Conservation (phyloP, 2,797 vertebrate genomes). For the Peromyscus attwateri region DNA sequence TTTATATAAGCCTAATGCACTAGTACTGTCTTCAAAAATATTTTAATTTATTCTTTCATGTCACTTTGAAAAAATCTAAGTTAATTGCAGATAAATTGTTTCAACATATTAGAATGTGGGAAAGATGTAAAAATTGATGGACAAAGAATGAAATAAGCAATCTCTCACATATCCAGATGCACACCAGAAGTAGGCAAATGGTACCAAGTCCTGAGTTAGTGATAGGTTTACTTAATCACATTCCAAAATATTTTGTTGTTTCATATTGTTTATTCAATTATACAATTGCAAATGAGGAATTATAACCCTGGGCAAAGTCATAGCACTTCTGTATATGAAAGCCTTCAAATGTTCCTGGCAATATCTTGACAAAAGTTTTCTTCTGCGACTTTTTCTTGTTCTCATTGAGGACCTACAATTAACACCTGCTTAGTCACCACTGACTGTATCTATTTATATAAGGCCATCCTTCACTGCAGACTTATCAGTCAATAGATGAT, state of each 20-base stretch:
- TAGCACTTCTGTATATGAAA: neutral
- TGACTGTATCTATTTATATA: neutral
- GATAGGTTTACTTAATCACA: neutral
- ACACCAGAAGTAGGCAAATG: too few relatives aligned
- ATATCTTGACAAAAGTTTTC: constrained; percentile 3
- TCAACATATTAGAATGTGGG: too few relatives aligned
- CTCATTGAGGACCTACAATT: neutral
- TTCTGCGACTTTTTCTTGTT: neutral
- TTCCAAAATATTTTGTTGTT: neutral
- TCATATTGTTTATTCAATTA: constrained; percentile 1
- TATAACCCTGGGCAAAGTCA: neutral
- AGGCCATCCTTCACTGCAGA: neutral
- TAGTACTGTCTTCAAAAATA: too few relatives aligned
- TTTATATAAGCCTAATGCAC: too few relatives aligned
- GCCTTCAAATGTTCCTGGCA: neutral
- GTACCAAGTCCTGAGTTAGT: too few relatives aligned
- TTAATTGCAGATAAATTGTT: too few relatives aligned
- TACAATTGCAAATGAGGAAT: neutral
- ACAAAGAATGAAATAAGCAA: too few relatives aligned
- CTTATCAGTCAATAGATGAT: neutral
- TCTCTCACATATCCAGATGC: too few relatives aligned
- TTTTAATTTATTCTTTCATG: too few relatives aligned
- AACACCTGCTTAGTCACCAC: neutral
- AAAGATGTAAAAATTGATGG: too few relatives aligned
- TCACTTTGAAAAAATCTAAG: too few relatives aligned